Evolutionary conservation across 2,888 invertebrate genomes (phyloP), one percentile per base, ranked within the genome.

Genomic region (Nemapogon koenigi): DNA sequence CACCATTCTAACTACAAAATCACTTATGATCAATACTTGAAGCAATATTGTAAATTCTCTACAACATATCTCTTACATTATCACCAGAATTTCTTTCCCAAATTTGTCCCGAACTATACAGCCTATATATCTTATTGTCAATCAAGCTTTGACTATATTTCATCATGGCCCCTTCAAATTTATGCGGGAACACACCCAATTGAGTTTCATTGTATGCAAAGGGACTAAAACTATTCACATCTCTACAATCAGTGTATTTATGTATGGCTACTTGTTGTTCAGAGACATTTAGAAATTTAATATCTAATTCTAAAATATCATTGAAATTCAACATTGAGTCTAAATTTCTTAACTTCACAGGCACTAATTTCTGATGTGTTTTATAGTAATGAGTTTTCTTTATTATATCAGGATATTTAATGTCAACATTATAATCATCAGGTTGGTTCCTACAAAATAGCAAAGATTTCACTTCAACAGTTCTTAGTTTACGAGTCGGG

Each of bases 81-180:
- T 72, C 75, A 47, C 52, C 65, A 1, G 53, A 49, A 26, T 45
- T 45, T 41, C 66, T 75, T 46, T 78, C 78, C 80, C 80, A 80
- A 36, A 80, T 80, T 48, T 75, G 70, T 1, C 76, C 76, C 0
- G 71, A 70, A 37, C 62, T 62, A 42, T 76, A 80, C 45, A 80
- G 46, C 37, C 76, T 63, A 44, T 76, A 80, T 37, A 80, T 61
- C 49, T 75, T 76, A 52, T 78, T 70, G 48, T 66, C 78, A 16
- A 71, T 56, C 45, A 82, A 57, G 44, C 55, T 63, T 40, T 73
- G 69, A 0, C 67, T 70, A 55, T 78, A 82, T 46, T 78, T 80
- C 19, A 73, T 55, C 66, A 81, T 81, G 28, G 80, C 72, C 41
- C 72, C 70, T 56, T 81, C 83, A 50, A 81, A 73, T 38, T 73